Evolutionary conservation across 1,140 invertebrate species (phyloP), one percentile per base, ranked within the genome.

Genomic region (Drosophila grimshawi): DNA sequence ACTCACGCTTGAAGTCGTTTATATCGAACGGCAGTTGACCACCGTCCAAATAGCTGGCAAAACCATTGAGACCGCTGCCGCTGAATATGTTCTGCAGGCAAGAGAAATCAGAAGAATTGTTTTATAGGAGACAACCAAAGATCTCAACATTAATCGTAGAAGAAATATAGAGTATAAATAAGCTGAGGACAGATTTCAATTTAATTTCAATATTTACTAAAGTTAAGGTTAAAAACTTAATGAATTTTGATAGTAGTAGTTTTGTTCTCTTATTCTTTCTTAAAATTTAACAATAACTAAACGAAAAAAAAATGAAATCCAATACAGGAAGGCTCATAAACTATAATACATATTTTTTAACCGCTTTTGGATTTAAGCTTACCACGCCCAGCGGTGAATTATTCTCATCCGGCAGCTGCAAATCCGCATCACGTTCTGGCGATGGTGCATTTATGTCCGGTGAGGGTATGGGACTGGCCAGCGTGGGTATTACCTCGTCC

Each of bases 401-500:
- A 6, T 63, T 83, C 49, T 92, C 92, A 43, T 93, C 94, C 33
- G 96, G 96, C 60, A 97, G 93, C 35, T 96, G 95, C 65, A 97
- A 93, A 86, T 96, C 96, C 57, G 96, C 95, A 86, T 97, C 96
- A 7, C 96, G 96, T 80, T 96, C 96, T 3, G 96, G 96, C 1
- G 97, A 98, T 0, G 97, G 97, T 3, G 96, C 96, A 93, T 97
- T 96, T 2, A 95, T 92, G 81, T 96, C 95, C 2, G 96, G 96
- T 2, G 96, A 96, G 32, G 96, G 96, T 79, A 96, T 94, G 2
- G 95, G 95, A 62, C 94, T 95, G 2, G 94, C 94, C 55, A 97
- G 90, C 2, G 93, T 94, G 10, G 94, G 93, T 70, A 94, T 94
- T 32, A 97, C 91, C 76, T 98, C 97, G 77, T 97, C 96, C 43